Conservation (phyloP, 1,140 invertebrate species). For the Drosophila parvula region DNA sequence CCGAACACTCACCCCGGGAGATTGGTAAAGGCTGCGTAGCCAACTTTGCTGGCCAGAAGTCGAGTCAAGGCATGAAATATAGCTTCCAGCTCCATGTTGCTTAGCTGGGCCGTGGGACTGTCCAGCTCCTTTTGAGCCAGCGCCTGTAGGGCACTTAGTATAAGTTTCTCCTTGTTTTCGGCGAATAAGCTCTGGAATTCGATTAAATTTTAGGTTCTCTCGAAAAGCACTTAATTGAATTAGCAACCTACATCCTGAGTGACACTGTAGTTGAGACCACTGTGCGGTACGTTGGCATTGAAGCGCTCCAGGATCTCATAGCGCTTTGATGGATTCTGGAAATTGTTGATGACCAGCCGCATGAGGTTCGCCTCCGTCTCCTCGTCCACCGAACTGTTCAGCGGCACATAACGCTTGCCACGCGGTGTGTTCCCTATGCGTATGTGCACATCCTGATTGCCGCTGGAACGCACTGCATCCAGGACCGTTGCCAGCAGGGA, state of each 20-base stretch:
- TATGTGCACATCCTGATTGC: constrained; percentile 98
- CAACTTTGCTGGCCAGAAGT: constrained; percentile 98
- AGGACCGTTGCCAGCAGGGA: constrained; percentile 96
- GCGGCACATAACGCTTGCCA: constrained; percentile 94
- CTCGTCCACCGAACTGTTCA: constrained; percentile 95
- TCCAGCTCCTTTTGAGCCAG: constrained; percentile 90
- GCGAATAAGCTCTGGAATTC: constrained; percentile 93
- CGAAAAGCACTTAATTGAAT: too few species aligned
- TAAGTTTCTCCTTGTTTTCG: constrained; percentile 99
- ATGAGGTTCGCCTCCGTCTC: constrained; percentile 93
- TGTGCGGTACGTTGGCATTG: constrained; percentile 99
- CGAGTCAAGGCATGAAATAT: constrained; percentile 97
- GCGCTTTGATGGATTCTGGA: constrained; percentile 79
- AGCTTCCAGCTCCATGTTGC: constrained; percentile 91
- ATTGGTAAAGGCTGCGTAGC: constrained; percentile 97
- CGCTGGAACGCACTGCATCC: constrained; percentile 97
- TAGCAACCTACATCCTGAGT: constrained; percentile 94
- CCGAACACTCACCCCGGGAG: constrained; percentile 89
- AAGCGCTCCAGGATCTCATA: constrained; percentile 94
- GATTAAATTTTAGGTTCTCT: not conserved
- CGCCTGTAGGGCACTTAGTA: constrained; percentile 91
- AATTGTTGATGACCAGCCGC: constrained; percentile 84
- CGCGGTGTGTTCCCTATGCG: constrained; percentile 92
- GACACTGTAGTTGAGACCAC: constrained; percentile 97
- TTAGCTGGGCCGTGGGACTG: constrained; percentile 85